Evolutionary conservation across 1,140 invertebrate species (phyloP).

Genomic region (Argopecten irradians): DNA sequence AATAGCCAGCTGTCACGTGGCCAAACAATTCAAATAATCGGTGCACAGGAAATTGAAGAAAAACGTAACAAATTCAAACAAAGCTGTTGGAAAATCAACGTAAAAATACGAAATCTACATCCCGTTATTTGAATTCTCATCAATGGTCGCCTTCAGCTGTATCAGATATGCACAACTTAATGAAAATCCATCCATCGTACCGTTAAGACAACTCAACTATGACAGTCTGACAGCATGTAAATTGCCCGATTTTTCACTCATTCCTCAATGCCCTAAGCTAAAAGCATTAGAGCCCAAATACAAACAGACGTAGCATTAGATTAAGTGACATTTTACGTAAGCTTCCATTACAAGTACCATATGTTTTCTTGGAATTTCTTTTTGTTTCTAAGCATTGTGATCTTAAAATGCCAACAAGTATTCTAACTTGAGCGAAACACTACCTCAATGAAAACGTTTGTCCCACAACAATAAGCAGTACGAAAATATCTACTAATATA

Average conservation of each 20-base stretch:
- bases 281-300: constrained; percentile 11
- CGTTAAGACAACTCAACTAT: background rate
- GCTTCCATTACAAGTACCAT: background rate
- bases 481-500: background rate
- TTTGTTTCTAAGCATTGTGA: background rate
- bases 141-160: background rate
- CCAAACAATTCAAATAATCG: constrained; percentile 17
- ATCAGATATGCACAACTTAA: constrained; percentile 9
- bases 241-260: constrained; percentile 17
- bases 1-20: background rate
- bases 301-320: background rate
- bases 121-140: background rate
- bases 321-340: constrained; percentile 18
- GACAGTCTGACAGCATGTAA: background rate
- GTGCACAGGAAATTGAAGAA: background rate
- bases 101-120: background rate
- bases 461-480: background rate
- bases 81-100: background rate
- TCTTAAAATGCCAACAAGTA: background rate
- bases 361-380: background rate
- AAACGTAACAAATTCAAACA: background rate
- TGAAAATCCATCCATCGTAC: background rate
- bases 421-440: background rate
- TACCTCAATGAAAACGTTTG: background rate
- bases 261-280: constrained; percentile 20